Evolutionary conservation across 2,888 invertebrate genomes (phyloP), one percentile per base, ranked within the genome.

Genomic region (Elmis aenea): DNA sequence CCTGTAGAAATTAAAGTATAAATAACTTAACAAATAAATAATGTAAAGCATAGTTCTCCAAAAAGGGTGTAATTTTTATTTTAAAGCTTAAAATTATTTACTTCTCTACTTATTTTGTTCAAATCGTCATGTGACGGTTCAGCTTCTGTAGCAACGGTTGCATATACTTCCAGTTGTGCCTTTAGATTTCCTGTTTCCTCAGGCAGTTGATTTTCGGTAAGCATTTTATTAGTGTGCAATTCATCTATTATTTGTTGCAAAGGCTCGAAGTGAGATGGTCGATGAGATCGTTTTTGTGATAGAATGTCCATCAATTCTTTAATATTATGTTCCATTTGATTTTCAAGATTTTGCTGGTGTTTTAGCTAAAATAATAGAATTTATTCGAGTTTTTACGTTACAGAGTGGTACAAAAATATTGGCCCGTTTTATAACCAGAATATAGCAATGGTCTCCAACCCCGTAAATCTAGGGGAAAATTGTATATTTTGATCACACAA

Each of bases 211-310:
- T 79, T 78, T 61, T 79, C 76, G 1, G 80, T 77, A 12, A 69
- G 67, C 11, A 56, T 52, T 34, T 46, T 48, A 42, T 54, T 55
- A 13, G 50, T 52, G 27, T 49, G 69, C 16, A 76, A 58, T 34
- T 77, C 78, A 42, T 75, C 76, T 26, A 87, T 67, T 58, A 84
- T 83, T 47, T 82, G 74, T 52, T 83, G 79, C 24, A 87, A 62
- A 46, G 85, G 74, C 48, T 74, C 73, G 2, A 69, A 22, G 25
- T 51, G 45, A 13, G 43, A 38, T 6, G 39, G 39, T 5, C 46
- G 45, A 4, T 47, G 43, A 2, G 46, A 38, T 29, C 44, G 30
- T 11, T 42, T 47, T 14, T 49, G 42, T 9, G 38, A 32, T 26
- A 53, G 27, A 3, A 32, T 38, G 13, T 35, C 37, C 32, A 50